Evolutionary conservation across 2,113 vertebrate genomes (phyloP), one percentile per base, ranked within the genome.

Genomic region (Pardalotus punctatus): DNA sequence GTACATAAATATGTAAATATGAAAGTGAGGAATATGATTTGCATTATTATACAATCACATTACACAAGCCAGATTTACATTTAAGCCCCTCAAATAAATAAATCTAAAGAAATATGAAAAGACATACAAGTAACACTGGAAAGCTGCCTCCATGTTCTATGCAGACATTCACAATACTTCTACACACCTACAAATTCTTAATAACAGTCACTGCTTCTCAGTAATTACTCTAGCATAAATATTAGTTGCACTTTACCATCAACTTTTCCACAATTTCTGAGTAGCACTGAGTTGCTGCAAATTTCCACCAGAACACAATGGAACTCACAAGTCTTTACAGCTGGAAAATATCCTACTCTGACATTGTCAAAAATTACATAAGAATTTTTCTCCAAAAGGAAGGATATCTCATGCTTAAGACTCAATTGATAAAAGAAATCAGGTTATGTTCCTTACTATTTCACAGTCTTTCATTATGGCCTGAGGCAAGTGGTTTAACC

Each of bases 401-500:
- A 82, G 36, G 33, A 10, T 83, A 69, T n/a, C 47, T 56, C 54
- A 53, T 83, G 62, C 54, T 88, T 83, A 94, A 81, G 69, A 88
- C 47, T 62, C 20, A 43, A 78, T 14, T 83, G 76, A 90, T 86
- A 90, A 80, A 94, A 94, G 42, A 95, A 86, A 95, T 73, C 5
- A 3, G 24, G 27, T 67, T 89, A 62, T 74, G 69, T 67, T 90
- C 56, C 60, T 86, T 43, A 51, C 72, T 88, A 43, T 88, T 96
- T 92, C 85, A 70, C 22, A 70, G 76, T 56, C 76, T 67, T 71
- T 70, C 79, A 60, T 66, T 81, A 58, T 45, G 33, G 76, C 88
- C 90, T 22, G 31, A 86, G 85, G 90, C 90, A 95, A 90, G 64
- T 29, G 82, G 71, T 80, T 93, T 93, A 90, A 93, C 92, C 92